Percentiles rank a stretch among this genome's conserved stretches.
These are phyloP conservation scores for Tenthredo mesomela DNA, from an alignment of 2,888 invertebrate species.

Conservation along the genomic window DNA sequence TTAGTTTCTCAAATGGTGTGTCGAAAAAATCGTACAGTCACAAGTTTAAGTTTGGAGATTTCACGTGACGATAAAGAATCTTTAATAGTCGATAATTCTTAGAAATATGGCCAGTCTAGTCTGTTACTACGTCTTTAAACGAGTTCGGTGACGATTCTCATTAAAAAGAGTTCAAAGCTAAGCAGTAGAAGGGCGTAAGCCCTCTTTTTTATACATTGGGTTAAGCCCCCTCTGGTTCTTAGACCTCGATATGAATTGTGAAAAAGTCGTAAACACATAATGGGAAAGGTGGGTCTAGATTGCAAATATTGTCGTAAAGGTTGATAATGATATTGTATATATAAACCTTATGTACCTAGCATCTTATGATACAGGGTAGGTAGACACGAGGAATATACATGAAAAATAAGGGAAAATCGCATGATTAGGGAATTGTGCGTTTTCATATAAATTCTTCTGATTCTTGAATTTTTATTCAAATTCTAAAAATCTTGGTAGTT, in stretches of 20 bases:
- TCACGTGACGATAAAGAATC: neutral
- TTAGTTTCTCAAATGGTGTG: neutral
- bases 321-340: neutral
- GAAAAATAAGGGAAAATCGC: neutral
- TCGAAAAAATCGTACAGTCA: neutral
- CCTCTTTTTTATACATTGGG: neutral
- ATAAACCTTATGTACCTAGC: neutral
- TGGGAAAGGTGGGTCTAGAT: neutral
- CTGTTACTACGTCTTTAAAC: neutral
- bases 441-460: too few relatives aligned
- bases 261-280: neutral
- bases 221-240: neutral
- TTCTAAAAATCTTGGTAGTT: too few relatives aligned
- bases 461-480: too few relatives aligned
- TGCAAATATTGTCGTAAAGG: neutral
- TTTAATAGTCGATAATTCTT: neutral
- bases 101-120: neutral
- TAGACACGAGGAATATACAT: neutral
- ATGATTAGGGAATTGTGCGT: neutral
- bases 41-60: neutral
- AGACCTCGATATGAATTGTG: constrained; percentile 3
- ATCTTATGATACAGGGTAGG: neutral
- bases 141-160: neutral
- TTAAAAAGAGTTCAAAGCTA: neutral
- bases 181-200: neutral